Evolutionary conservation across 2,797 vertebrate species (phyloP).

Genomic region (Arnoldichthys spilopterus): DNA sequence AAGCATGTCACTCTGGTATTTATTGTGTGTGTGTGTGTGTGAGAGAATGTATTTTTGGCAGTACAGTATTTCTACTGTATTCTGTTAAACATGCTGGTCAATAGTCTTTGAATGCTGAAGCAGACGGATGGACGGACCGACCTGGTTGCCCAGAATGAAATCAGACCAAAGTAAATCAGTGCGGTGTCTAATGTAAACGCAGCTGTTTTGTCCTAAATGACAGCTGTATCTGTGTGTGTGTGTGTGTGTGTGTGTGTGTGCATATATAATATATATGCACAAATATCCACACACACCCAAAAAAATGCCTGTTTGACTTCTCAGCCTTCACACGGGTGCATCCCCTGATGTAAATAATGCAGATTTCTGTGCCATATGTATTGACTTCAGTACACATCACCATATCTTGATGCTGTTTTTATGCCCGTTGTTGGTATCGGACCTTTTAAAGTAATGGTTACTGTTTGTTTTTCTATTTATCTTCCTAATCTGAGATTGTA

Average conservation of each 20-base stretch:
- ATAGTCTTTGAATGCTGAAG: neutral
- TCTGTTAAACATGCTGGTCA: conserved; percentile 37
- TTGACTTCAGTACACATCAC: conserved; percentile 31
- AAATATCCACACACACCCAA: no score
- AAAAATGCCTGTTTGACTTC: neutral
- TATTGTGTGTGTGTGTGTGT: conserved; percentile 29
- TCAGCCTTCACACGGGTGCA: conserved; percentile 9
- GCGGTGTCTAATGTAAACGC: conserved; percentile 13
- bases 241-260: neutral
- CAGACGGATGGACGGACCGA: neutral
- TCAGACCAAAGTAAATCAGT: conserved; percentile 48
- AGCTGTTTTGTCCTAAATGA: neutral
- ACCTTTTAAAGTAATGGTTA: conserved; percentile 30
- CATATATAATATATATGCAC: neutral
- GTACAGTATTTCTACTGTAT: conserved; percentile 31
- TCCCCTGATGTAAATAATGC: conserved; percentile 6
- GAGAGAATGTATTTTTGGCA: conserved; percentile 25
- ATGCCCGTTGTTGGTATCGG: conserved; percentile 3
- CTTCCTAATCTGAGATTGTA: conserved; percentile 16
- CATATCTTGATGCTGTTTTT: conserved; percentile 38
- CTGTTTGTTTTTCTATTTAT: conserved; percentile 28
- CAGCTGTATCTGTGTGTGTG: conserved; percentile 14
- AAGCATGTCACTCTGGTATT: conserved; percentile 31
- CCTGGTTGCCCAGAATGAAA: conserved; percentile 34
- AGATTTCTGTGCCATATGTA: conserved; percentile 44